phyloP scores from a whole-genome alignment of 2,113 vertebrate species.

The Nesoenas mayeri region DNA sequence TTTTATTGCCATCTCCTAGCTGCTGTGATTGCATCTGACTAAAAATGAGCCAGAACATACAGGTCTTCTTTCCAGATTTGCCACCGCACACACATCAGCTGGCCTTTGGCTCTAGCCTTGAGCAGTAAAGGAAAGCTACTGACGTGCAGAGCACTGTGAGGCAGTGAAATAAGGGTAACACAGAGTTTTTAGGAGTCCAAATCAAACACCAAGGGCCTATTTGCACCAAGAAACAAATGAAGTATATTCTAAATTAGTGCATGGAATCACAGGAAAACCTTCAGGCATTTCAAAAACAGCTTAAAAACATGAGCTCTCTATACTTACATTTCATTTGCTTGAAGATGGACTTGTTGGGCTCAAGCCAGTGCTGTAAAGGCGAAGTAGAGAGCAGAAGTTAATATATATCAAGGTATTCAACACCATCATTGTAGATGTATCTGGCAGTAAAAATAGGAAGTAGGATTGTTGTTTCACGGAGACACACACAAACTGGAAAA shows the following conservation, averaged over 20 bases:
- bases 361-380: conserved; percentile 92
- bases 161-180: neutral
- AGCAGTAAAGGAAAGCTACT: neutral
- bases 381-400: conserved; percentile 61
- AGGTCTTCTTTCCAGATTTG: neutral
- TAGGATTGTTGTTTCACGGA: neutral
- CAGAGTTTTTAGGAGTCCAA: neutral
- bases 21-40: neutral
- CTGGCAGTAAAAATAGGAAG: neutral
- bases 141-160: neutral
- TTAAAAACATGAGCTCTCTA: neutral
- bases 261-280: conserved; percentile 18
- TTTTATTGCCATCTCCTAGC: neutral
- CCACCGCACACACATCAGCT: neutral
- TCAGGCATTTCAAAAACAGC: neutral
- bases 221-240: neutral
- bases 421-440: neutral
- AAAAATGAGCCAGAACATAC: neutral
- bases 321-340: conserved; percentile 99
- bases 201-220: neutral
- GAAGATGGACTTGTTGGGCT: conserved; percentile 92
- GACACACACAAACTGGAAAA: neutral
- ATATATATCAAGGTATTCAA: neutral
- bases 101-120: neutral
- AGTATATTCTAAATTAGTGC: neutral